These are phyloP conservation scores for Probosciger aterrimus DNA, from an alignment of 2,113 vertebrate species.

Conservation along the genomic window DNA sequence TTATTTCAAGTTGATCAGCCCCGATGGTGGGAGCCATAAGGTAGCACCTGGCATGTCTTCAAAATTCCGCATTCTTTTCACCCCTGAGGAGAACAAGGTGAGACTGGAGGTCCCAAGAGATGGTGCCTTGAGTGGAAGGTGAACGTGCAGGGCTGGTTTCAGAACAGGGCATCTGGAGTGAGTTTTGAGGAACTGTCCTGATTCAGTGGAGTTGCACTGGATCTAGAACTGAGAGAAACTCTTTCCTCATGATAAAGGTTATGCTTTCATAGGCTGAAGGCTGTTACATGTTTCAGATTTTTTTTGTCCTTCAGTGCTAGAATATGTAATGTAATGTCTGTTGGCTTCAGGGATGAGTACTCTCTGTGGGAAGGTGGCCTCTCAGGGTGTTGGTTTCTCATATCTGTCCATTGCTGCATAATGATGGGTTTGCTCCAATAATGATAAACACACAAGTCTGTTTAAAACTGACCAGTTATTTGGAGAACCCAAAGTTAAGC, in stretches of 20 bases:
- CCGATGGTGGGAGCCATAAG: conserved; percentile 57
- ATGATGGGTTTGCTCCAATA: background rate
- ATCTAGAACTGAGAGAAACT: background rate
- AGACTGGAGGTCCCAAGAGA: background rate
- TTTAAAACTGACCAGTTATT: background rate
- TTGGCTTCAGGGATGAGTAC: background rate
- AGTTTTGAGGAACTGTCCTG: background rate
- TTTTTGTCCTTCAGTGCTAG: background rate
- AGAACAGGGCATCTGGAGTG: background rate
- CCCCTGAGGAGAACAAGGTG: conserved; percentile 84
- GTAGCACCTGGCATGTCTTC: conserved; percentile 77
- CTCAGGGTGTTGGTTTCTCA: background rate
- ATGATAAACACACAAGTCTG: background rate
- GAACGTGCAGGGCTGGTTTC: background rate
- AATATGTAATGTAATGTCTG: background rate
- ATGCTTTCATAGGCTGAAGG: background rate
- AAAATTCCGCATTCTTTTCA: conserved; percentile 80
- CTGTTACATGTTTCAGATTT: background rate
- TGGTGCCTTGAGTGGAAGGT: background rate
- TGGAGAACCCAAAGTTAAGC: background rate
- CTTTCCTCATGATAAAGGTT: background rate
- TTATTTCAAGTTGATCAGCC: conserved; percentile 77
- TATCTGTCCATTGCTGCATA: background rate
- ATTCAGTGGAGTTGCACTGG: background rate
- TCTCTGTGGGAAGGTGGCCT: background rate